phyloP scores from a whole-genome alignment of 2,797 vertebrate species.

The Falco rusticolus region DNA sequence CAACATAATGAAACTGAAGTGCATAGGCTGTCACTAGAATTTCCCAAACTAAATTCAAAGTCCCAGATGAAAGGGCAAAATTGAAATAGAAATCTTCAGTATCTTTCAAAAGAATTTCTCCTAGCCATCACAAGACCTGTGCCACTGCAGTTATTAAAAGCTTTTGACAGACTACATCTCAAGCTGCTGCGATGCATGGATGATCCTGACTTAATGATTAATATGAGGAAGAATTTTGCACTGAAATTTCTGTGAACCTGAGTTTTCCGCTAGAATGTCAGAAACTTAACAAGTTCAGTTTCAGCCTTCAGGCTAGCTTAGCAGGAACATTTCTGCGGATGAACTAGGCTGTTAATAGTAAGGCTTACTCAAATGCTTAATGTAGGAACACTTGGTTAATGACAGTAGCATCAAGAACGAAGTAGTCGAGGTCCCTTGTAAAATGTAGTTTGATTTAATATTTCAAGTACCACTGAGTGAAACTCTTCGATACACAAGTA shows the following conservation, averaged over 20 bases:
- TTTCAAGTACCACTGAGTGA: not conserved
- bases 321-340: not conserved
- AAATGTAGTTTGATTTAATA: not conserved
- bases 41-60: not conserved
- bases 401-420: not conserved
- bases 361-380: not conserved
- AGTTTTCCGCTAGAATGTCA: not conserved
- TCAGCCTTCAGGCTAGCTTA: not conserved
- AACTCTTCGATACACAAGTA: not conserved
- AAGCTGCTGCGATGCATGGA: not conserved
- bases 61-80: not conserved
- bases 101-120: not conserved
- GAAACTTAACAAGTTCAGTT: not conserved
- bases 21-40: not conserved
- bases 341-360: not conserved
- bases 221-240: not conserved
- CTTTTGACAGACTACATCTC: not conserved
- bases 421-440: not conserved
- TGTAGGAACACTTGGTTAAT: not conserved
- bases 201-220: not conserved
- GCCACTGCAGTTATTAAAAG: not conserved
- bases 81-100: not conserved
- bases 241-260: not conserved
- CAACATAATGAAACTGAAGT: not conserved
- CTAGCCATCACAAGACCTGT: not conserved